Percentiles rank a stretch among this genome's conserved stretches.
Evolutionary conservation across 2,113 vertebrate species (phyloP).

Genomic region (Chunga burmeisteri): DNA sequence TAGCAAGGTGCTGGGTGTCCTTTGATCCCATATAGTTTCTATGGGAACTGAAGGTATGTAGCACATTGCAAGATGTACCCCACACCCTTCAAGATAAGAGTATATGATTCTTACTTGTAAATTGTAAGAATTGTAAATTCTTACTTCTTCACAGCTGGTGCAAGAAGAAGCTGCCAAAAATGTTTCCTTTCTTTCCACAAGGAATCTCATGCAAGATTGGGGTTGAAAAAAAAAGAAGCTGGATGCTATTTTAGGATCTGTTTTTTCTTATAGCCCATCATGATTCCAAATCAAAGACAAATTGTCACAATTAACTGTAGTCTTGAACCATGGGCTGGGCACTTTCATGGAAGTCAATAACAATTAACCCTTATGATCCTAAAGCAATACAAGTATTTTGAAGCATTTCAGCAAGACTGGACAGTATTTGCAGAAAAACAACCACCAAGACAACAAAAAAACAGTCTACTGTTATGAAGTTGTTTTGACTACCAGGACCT

Average conservation of each 20-base stretch:
- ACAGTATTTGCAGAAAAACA: not conserved
- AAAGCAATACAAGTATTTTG: not conserved
- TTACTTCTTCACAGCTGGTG: not conserved
- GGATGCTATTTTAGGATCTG: not conserved
- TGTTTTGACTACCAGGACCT: not conserved
- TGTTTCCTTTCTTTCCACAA: not conserved
- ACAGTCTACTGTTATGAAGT: not conserved
- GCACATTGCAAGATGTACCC: not conserved
- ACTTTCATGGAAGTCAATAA: not conserved
- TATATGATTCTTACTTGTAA: not conserved
- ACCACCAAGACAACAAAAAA: not conserved
- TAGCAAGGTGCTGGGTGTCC: not conserved
- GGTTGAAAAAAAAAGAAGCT: not conserved
- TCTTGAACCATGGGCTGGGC: not conserved
- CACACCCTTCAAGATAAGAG: not conserved
- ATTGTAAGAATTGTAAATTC: not conserved
- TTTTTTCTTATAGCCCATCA: not conserved
- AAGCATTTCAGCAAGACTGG: not conserved
- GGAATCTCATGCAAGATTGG: not conserved
- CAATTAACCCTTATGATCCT: not conserved
- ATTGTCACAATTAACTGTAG: not conserved
- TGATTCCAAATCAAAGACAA: not conserved
- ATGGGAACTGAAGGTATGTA: not conserved
- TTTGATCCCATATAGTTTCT: conserved; percentile 23
- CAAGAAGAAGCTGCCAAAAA: not conserved